Base-by-base conservation (phyloP, 2,797 vertebrate genomes). In the Psittacula derbiana region DNA sequence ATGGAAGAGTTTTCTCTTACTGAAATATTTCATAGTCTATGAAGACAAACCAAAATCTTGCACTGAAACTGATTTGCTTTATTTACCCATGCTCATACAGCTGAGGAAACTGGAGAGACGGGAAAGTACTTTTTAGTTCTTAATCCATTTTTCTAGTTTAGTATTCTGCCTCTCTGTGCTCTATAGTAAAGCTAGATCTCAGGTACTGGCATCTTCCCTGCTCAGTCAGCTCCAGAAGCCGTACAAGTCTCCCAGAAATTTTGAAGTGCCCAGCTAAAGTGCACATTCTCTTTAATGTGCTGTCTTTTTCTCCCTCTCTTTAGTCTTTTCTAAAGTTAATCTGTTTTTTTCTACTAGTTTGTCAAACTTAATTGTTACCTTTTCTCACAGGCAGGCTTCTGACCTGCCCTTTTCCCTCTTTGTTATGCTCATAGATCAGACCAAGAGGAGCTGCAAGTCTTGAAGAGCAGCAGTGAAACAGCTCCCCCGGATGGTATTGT, bases 281-380 rank as follows among this genome's bases (percentile, higher is more conserved):
- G 19, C 8, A 11, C 10, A 16, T 61, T 55, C 40, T 81, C 61
- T 69, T 19, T 15, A 60, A 9, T 30, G 14, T 18, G 3, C 10
- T 70, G 6, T 8, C 18, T 27, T 31, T 25, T 7, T 3, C 1
- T 1, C 1, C 0, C 12, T 50, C 27, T 27, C 1, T 21, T 72
- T 80, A 11, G 38, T 88, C 16, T 64, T 64, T 76, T 76, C 8
- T 64, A 55, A 23, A 85, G 8, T 20, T 33, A 50, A 49, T 27
- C 33, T 79, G 2, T 16, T 87, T 4, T 60, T 82, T 82, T 73
- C 36, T 57, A 16, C 31, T 71, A 25, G 27, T n/a, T 71, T 74
- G 8, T 36, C 65, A 49, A 24, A 25, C 18, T 69, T 71, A 49
- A 23, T 27, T 43, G 27, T 36, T 69, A 10, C 8, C 15, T 91